phyloP scores from a whole-genome alignment of 2,888 invertebrate genomes.

The Mythimna lalbum region DNA sequence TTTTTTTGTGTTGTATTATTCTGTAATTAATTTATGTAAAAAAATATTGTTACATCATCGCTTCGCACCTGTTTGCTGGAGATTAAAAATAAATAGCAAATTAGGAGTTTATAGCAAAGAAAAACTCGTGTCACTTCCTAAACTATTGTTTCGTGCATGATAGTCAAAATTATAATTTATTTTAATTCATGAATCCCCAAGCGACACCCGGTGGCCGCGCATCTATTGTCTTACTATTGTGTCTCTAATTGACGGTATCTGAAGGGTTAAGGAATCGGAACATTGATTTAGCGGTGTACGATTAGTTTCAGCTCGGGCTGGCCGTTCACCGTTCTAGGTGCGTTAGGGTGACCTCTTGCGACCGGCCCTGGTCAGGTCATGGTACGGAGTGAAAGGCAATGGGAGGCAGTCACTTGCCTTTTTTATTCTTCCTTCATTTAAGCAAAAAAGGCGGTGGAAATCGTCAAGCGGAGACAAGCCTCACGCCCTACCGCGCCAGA shows the following conservation, averaged over 20 bases:
- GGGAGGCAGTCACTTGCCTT: no score
- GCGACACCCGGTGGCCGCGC: no score
- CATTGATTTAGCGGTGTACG: slow-evolving; percentile 19
- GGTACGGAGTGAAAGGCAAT: no score
- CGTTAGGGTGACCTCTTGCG: slow-evolving; percentile 1
- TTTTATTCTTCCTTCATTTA: no score
- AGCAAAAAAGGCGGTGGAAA: no score
- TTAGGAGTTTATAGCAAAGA: not conserved
- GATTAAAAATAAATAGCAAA: not conserved
- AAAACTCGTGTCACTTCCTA: slow-evolving; percentile 11
- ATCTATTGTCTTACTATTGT: no score
- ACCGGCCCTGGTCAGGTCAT: no score
- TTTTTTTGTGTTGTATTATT: no score
- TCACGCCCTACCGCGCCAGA: no score
- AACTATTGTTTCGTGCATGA: slow-evolving; percentile 7
- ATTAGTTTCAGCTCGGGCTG: slow-evolving; percentile 27
- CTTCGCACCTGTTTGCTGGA: not conserved
- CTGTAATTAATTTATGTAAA: not conserved
- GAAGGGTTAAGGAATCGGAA: slow-evolving; percentile 19
- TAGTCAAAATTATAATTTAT: slow-evolving; percentile 25
- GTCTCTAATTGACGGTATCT: no score
- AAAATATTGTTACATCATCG: not conserved
- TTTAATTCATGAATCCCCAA: no score
- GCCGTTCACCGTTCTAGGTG: slow-evolving; percentile 24
- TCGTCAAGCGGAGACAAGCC: no score